A percentile compares a stretch with the other conserved stretches of the same genome.
Conservation (phyloP, 2,888 invertebrate species). For the Pollenia griseotomentosa region DNA sequence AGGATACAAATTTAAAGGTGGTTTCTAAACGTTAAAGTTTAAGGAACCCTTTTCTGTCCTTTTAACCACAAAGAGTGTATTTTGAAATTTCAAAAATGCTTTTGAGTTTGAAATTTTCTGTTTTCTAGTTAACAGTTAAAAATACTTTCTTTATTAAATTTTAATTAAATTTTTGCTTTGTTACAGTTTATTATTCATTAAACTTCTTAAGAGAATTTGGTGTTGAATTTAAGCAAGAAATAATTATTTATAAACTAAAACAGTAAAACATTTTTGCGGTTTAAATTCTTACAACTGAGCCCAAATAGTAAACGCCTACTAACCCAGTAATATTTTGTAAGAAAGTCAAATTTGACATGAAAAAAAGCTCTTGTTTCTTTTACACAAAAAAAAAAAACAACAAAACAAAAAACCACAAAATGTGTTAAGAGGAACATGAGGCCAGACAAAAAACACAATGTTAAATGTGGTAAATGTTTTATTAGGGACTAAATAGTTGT, state of each 20-base stretch:
- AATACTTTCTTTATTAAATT: not conserved
- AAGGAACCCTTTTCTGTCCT: not conserved
- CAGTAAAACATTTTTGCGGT: slow-evolving; percentile 39
- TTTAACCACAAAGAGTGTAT: not conserved
- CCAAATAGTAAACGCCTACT: slow-evolving; percentile 49
- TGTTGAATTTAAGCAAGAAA: slow-evolving; percentile 6
- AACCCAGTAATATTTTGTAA: slow-evolving; percentile 37
- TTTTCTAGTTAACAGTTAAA: too few relatives aligned
- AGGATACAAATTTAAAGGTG: not conserved
- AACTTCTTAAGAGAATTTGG: not conserved
- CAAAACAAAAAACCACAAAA: slow-evolving; percentile 44
- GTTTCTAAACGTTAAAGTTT: not conserved
- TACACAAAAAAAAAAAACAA: not conserved
- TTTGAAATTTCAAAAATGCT: too few relatives aligned
- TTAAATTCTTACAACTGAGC: slow-evolving; percentile 56
- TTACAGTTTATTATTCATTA: slow-evolving; percentile 6
- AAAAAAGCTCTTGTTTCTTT: slow-evolving; percentile 38
- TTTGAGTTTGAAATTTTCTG: too few relatives aligned
- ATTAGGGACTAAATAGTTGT: slow-evolving; percentile 37
- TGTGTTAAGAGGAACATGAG: slow-evolving; percentile 31
- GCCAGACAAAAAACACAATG: slow-evolving; percentile 13
- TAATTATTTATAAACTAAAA: not conserved
- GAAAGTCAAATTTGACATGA: slow-evolving; percentile 20
- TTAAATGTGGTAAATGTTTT: slow-evolving; percentile 48
- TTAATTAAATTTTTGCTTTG: slow-evolving; percentile 35